Base-by-base conservation (phyloP, 2,797 vertebrate genomes). In the Eidolon dupreanum region DNA sequence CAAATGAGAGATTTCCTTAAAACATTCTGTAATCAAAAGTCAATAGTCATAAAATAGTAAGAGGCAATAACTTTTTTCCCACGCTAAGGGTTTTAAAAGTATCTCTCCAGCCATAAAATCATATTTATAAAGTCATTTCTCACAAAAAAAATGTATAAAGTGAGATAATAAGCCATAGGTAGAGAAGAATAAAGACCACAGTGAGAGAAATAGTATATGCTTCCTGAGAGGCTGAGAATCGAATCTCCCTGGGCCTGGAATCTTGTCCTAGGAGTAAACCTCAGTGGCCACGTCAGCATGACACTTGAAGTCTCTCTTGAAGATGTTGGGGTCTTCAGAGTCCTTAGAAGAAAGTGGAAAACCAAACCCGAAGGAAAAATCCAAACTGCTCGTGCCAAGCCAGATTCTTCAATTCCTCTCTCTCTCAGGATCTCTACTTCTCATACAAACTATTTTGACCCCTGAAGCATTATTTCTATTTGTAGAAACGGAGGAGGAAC, bases 11-110 rank as follows among this genome's bases (percentile, higher is more conserved):
- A 83, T 93, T 95, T 38, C 78, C 85, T 97, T 41, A 55, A 92
- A 97, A 66, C 51, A 94, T 81, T 17, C 82, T 94, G 74, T 95
- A 96, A 93, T 86, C 83, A 97, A 87, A 97, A 94, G 88, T 22
- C 90, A 97, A 59, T 87, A 95, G 93, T 92, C 77, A 70, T 93
- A 96, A 97, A 94, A 59, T 66, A 89, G 49, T 84, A 83, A 92
- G 28, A 90, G 70, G 49, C 38, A 92, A 75, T 95, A 92, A 86
- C 26, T 90, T 92, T 94, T 85, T 89, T 74, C 46, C 41, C 6
- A 63, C 46, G 15, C 78, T 74, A 43, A 78, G 83, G 59, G 6
- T 75, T 90, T 95, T 8, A 17, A 88, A 92, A 88, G 57, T 65
- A 84, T 86, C 70, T 86, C 88, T 86, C 46, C 51, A 94, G 26